These are phyloP conservation scores for Hipposideros larvatus DNA, from an alignment of 2,797 vertebrate species.

Conservation along the genomic window DNA sequence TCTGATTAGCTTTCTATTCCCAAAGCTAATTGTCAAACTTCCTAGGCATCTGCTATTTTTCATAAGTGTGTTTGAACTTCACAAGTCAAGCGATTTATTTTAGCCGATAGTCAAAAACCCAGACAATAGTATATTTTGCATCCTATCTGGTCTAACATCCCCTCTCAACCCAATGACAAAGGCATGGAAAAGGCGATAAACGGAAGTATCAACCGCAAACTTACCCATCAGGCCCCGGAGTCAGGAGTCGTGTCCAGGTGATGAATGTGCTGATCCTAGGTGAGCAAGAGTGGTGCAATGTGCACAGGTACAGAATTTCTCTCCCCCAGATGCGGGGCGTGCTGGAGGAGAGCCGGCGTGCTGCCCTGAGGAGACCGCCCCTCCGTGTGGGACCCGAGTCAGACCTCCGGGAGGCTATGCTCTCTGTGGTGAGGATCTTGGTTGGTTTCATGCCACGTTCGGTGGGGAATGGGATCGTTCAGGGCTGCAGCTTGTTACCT, in stretches of 20 bases:
- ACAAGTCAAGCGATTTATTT: constrained; percentile 44
- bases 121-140: constrained; percentile 14
- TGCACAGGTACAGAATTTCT: accelerated
- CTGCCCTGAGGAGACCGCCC: neutral
- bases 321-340: neutral
- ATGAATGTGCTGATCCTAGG: accelerated
- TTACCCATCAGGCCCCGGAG: neutral
- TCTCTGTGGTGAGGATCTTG: neutral
- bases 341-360: accelerated
- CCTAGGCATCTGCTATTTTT: constrained; percentile 73
- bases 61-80: constrained; percentile 69
- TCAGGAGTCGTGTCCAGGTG: accelerated
- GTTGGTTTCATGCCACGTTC: neutral
- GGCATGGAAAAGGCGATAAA: neutral
- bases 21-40: constrained; percentile 74
- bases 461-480: neutral
- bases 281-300: neutral
- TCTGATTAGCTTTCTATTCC: constrained; percentile 70
- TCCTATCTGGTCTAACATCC: neutral
- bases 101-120: constrained; percentile 31
- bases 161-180: neutral
- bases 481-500: neutral
- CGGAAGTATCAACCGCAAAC: accelerated
- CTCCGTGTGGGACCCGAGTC: accelerated
- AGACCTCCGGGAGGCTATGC: neutral